Evolutionary conservation across 1,140 invertebrate genomes (phyloP).

Genomic region (Psix sp.): DNA sequence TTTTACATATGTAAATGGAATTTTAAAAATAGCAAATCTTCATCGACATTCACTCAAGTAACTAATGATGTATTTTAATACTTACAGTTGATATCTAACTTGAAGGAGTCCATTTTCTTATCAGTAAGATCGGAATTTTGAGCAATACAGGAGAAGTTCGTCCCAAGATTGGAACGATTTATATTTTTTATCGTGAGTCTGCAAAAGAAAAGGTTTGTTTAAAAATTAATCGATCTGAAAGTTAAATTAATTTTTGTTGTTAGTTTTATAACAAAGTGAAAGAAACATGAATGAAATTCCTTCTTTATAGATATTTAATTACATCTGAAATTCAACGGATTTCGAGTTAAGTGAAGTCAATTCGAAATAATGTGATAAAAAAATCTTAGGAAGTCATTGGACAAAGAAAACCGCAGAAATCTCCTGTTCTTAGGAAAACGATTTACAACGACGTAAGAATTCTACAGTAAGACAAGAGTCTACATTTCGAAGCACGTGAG

Average conservation of each 20-base stretch:
- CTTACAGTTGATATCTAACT: slow-evolving; percentile 90
- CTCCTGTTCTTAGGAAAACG: slow-evolving; percentile 6
- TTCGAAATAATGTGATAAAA: neutral
- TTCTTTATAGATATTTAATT: too few relatives aligned
- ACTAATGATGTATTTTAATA: slow-evolving; percentile 65
- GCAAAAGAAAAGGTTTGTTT: too few relatives aligned
- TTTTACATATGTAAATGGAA: too few relatives aligned
- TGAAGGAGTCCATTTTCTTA: slow-evolving; percentile 84
- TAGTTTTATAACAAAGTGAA: neutral
- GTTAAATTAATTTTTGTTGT: neutral
- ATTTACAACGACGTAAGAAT: slow-evolving; percentile 20
- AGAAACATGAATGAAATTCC: neutral
- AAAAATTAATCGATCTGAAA: too few relatives aligned
- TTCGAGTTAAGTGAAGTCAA: too few relatives aligned
- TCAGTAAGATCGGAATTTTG: slow-evolving; percentile 88
- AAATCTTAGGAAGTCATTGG: slow-evolving; percentile 1
- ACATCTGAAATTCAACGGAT: too few relatives aligned
- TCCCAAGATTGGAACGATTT: slow-evolving; percentile 86
- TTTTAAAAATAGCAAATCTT: too few relatives aligned
- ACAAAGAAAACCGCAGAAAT: slow-evolving; percentile 5
- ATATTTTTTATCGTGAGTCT: slow-evolving; percentile 85
- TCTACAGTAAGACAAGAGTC: slow-evolving; percentile 9
- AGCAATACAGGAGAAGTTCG: slow-evolving; percentile 90
- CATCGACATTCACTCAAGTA: slow-evolving; percentile 2
- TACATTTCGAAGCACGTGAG: slow-evolving; percentile 23